These are phyloP conservation scores for Latrodectus hesperus DNA, from an alignment of 2,888 invertebrate species.

Conservation along the genomic window DNA sequence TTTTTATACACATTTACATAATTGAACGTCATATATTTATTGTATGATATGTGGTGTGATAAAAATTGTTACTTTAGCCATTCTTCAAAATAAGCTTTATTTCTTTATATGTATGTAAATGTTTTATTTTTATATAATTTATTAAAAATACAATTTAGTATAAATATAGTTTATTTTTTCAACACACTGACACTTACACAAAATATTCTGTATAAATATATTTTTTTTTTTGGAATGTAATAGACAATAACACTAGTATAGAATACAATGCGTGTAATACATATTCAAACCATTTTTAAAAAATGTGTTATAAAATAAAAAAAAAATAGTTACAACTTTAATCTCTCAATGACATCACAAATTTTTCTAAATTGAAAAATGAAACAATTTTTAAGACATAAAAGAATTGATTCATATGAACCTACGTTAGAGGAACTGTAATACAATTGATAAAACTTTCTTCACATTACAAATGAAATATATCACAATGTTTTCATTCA, in stretches of 20 bases:
- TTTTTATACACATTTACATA: constrained; percentile 65
- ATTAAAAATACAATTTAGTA: constrained; percentile 3
- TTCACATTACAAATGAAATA: background rate
- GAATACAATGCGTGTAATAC: too few relatives aligned
- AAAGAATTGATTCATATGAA: constrained; percentile 4
- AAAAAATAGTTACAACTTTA: too few relatives aligned
- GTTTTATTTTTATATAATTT: constrained; percentile 2
- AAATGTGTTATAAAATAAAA: too few relatives aligned
- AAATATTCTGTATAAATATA: too few relatives aligned
- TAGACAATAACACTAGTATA: background rate
- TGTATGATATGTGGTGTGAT: constrained; percentile 13
- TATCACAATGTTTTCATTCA: background rate
- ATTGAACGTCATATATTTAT: constrained; percentile 63
- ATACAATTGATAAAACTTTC: background rate
- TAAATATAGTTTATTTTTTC: background rate
- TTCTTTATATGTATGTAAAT: background rate
- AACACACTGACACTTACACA: background rate
- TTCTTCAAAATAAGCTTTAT: constrained; percentile 1
- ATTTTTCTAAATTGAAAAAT: background rate
- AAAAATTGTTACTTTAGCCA: background rate
- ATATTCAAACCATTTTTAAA: too few relatives aligned
- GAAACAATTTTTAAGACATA: background rate
- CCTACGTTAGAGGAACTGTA: background rate
- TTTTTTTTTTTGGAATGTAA: background rate
- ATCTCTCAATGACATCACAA: too few relatives aligned